phyloP scores from a whole-genome alignment of 2,888 invertebrate genomes.

The Periphyllus acericola region DNA sequence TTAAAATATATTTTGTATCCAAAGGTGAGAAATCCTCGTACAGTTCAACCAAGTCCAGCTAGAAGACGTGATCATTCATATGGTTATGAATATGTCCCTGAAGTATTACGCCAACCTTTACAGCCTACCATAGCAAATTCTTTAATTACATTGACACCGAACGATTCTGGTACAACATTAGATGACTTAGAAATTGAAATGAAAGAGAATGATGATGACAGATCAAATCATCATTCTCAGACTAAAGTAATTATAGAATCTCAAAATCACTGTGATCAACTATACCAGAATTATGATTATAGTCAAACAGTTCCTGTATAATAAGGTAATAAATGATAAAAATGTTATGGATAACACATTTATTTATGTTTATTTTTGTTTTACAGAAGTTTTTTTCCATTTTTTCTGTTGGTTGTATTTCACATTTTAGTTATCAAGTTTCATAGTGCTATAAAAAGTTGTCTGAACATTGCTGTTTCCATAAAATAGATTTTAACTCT shows the following conservation, averaged over 20 bases:
- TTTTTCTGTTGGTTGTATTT: slow-evolving; percentile 12
- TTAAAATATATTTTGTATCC: background rate
- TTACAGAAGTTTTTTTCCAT: slow-evolving; percentile 22
- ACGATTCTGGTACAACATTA: slow-evolving; percentile 55
- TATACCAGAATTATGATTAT: slow-evolving; percentile 59
- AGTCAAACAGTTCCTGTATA: slow-evolving; percentile 61
- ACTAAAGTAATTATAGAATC: slow-evolving; percentile 57
- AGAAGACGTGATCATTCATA: slow-evolving; percentile 49
- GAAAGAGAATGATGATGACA: slow-evolving; percentile 25
- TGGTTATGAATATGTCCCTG: slow-evolving; percentile 37
- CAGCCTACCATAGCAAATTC: slow-evolving; percentile 23
- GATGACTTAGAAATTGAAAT: slow-evolving; percentile 47
- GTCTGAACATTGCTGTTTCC: background rate
- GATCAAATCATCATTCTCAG: slow-evolving; percentile 29
- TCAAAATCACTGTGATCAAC: slow-evolving; percentile 60
- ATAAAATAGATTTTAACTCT: slow-evolving; percentile 12
- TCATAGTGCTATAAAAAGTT: background rate
- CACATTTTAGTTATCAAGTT: background rate
- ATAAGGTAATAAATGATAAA: slow-evolving; percentile 20
- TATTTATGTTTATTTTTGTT: slow-evolving; percentile 26
- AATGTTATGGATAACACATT: background rate
- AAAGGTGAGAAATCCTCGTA: slow-evolving; percentile 52
- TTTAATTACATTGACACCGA: slow-evolving; percentile 50
- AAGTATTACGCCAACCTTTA: slow-evolving; percentile 51
- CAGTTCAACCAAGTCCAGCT: slow-evolving; percentile 58